These are phyloP conservation scores for Harpalus rufipes DNA, from an alignment of 2,888 invertebrate species.

Conservation along the genomic window DNA sequence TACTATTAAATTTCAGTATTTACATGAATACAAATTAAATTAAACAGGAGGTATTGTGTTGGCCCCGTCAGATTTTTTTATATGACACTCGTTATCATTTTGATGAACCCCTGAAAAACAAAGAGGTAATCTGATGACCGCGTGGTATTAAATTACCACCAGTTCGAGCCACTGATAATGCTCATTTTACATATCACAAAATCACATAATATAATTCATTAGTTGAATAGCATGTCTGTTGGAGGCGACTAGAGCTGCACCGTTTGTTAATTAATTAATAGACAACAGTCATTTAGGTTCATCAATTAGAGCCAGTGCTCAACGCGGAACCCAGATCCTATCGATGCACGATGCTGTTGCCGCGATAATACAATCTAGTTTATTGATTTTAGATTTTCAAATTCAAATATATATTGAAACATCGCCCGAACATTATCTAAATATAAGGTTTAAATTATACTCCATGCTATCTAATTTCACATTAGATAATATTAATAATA, in stretches of 20 bases:
- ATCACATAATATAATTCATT: slow-evolving; percentile 60
- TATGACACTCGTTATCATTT: not conserved
- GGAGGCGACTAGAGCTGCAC: slow-evolving; percentile 7
- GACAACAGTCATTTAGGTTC: slow-evolving; percentile 65
- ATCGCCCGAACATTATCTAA: slow-evolving; percentile 13
- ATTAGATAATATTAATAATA: slow-evolving; percentile 56
- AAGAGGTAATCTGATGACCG: not conserved
- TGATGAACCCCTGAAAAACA: not conserved
- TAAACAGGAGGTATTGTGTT: too few relatives aligned
- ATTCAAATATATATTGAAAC: slow-evolving; percentile 55
- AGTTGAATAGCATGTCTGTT: slow-evolving; percentile 48
- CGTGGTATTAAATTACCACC: not conserved
- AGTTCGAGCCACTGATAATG: not conserved
- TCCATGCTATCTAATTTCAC: slow-evolving; percentile 16
- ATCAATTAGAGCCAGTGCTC: slow-evolving; percentile 58
- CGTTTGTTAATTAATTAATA: slow-evolving; percentile 65
- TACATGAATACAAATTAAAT: too few relatives aligned
- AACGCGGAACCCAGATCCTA: slow-evolving; percentile 57
- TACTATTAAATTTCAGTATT: too few relatives aligned
- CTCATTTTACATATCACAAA: slow-evolving; percentile 33
- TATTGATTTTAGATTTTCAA: slow-evolving; percentile 65
- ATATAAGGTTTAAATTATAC: slow-evolving; percentile 49
- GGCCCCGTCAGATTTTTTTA: too few relatives aligned
- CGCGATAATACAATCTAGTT: slow-evolving; percentile 63
- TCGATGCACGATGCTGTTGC: slow-evolving; percentile 45